Evolutionary conservation across 1,140 invertebrate genomes (phyloP).

Genomic region (Drosophila mojavensis): DNA sequence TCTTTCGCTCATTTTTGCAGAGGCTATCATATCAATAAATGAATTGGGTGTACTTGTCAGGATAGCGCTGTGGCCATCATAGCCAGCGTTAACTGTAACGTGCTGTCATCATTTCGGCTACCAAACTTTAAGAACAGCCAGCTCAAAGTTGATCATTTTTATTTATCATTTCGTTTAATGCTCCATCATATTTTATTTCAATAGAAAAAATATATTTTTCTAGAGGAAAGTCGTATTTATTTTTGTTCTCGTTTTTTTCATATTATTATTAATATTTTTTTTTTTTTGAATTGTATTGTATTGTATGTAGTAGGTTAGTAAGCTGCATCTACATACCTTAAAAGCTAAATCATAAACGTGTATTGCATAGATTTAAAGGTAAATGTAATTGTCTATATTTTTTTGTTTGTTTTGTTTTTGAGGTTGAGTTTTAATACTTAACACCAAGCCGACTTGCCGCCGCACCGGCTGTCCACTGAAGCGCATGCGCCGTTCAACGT

Average conservation of each 20-base stretch:
- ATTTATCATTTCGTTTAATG: constrained; percentile 44
- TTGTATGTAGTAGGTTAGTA: constrained; percentile 40
- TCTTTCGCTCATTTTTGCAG: not conserved
- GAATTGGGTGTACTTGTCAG: not conserved
- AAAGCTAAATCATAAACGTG: constrained; percentile 56
- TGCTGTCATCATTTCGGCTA: constrained; percentile 44
- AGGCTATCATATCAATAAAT: not conserved
- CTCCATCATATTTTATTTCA: constrained; percentile 67
- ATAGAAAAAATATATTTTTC: constrained; percentile 78
- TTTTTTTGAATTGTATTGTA: constrained; percentile 23
- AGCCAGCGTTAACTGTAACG: constrained; percentile 7
- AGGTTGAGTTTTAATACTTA: constrained; percentile 65
- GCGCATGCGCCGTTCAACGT: constrained; percentile 62
- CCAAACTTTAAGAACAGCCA: constrained; percentile 73
- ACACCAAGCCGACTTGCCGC: constrained; percentile 53
- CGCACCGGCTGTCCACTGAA: constrained; percentile 18
- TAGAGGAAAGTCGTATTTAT: constrained; percentile 71
- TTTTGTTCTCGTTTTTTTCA: constrained; percentile 45
- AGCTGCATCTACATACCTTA: constrained; percentile 75
- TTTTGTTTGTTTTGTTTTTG: constrained; percentile 15
- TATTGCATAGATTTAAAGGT: constrained; percentile 20
- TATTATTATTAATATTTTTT: constrained; percentile 14
- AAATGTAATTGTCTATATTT: constrained; percentile 12
- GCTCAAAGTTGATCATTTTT: constrained; percentile 52
- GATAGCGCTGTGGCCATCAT: not conserved